phyloP scores from a whole-genome alignment of 1,140 invertebrate genomes.

The Formica exsecta region DNA sequence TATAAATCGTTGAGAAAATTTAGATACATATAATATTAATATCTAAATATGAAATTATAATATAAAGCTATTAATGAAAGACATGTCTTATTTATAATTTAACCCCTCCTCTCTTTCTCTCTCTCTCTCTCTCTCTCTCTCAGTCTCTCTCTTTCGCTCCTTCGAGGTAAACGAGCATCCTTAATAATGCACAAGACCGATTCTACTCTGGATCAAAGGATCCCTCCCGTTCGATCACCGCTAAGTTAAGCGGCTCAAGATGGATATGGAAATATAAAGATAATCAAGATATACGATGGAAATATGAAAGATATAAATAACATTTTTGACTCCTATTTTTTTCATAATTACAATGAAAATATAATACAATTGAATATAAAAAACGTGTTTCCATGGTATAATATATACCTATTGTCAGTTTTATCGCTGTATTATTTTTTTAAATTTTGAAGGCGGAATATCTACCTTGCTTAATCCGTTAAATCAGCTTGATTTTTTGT shows the following conservation, averaged over 20 bases:
- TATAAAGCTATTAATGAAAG: background rate
- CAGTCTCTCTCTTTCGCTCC: background rate
- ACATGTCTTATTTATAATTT: background rate
- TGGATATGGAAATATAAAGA: slow-evolving; percentile 61
- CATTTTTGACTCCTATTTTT: no score
- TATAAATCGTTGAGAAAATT: background rate
- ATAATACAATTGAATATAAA: background rate
- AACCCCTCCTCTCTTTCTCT: background rate
- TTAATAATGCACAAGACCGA: slow-evolving; percentile 73
- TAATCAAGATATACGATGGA: no score
- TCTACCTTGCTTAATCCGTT: background rate
- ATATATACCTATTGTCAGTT: background rate
- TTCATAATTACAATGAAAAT: slow-evolving; percentile 5
- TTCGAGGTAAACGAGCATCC: slow-evolving; percentile 61
- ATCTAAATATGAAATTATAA: background rate
- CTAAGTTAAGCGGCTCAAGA: slow-evolving; percentile 67
- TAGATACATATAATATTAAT: background rate
- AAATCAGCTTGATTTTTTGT: slow-evolving; percentile 37
- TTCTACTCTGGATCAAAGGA: slow-evolving; percentile 68
- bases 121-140: background rate
- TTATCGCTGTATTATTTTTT: background rate
- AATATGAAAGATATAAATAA: no score
- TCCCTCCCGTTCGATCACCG: slow-evolving; percentile 39
- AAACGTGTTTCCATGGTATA: background rate
- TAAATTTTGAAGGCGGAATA: background rate